Base-by-base conservation (phyloP, 2,797 vertebrate species). In the Gymnocypris eckloni region DNA sequence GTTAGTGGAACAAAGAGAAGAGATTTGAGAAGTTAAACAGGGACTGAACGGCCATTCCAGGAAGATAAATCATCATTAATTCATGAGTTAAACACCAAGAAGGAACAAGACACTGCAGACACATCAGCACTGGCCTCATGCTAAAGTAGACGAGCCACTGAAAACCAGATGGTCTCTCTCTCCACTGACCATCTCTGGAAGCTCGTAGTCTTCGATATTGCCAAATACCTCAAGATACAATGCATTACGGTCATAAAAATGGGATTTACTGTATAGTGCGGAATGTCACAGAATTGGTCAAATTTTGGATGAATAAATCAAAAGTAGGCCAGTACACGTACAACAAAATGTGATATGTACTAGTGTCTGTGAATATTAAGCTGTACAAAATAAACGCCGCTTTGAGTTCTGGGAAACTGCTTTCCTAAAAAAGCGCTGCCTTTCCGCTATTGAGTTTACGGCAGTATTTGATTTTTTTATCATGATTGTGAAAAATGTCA, bases 1-100 rank as follows among this genome's bases (percentile, higher is more conserved):
- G 91, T 88, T 66, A 45, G 48, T 4, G 11, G 71, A 80, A 84
- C 77, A 87, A 54, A 84, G 16, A 69, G 7, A 56, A n/a, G 18
- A 52, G 39, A 45, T 72, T 45, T 80, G 13, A 83, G 71, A 79
- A 82, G 20, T 79, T 70, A 64, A 84, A 52, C 70, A 20, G 28
- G 41, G 18, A n/a, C 37, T 6, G 79, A 54, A 12, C 50, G 3
- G 41, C 25, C 54, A 64, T 73, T 64, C 10, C 82, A 20, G 73
- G 56, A 18, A 77, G 43, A 77, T 20, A n/a, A 84, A 84, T 83
- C 33, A 45, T 84, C 48, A 79, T 43, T 79, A 59, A 85, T 79
- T 85, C 37, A 79, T 43, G 83, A 84, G 37, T 54, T 11, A 45
- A n/a, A 43, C 64, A 56, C 61, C 73, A 76, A 41, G 43, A 39